phyloP scores from a whole-genome alignment of 1,140 invertebrate species.

The Globodera ellingtonae region DNA sequence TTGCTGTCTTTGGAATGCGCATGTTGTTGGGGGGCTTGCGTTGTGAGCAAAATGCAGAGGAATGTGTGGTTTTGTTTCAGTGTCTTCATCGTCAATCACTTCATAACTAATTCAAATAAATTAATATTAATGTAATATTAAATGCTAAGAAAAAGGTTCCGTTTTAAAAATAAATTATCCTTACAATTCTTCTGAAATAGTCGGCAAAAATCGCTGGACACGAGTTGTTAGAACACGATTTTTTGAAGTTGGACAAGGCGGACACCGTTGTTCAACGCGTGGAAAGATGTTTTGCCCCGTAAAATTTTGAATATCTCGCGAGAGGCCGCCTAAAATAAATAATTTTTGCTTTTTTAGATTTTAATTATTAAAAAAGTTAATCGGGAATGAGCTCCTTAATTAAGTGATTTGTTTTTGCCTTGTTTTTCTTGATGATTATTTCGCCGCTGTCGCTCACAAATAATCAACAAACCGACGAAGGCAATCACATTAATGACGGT shows the following conservation, averaged over 20 bases:
- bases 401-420: neutral
- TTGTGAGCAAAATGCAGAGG: neutral
- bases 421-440: neutral
- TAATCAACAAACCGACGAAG: neutral
- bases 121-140: too few relatives aligned
- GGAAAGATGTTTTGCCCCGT: neutral
- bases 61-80: neutral
- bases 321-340: neutral
- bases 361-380: too few relatives aligned
- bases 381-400: too few relatives aligned
- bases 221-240: neutral
- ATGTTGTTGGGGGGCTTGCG: neutral
- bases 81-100: neutral
- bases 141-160: too few relatives aligned
- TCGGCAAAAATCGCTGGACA: neutral
- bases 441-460: neutral
- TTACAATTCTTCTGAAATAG: neutral
- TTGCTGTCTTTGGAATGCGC: neutral
- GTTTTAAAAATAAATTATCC: neutral
- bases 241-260: neutral
- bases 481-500: conserved; percentile 1
- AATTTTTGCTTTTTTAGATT: too few relatives aligned
- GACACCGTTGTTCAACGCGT: neutral
- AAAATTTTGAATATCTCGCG: neutral
- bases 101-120: neutral